These are phyloP conservation scores for Sebastes cheni DNA, from an alignment of 2,797 vertebrate genomes.

Conservation along the genomic window DNA sequence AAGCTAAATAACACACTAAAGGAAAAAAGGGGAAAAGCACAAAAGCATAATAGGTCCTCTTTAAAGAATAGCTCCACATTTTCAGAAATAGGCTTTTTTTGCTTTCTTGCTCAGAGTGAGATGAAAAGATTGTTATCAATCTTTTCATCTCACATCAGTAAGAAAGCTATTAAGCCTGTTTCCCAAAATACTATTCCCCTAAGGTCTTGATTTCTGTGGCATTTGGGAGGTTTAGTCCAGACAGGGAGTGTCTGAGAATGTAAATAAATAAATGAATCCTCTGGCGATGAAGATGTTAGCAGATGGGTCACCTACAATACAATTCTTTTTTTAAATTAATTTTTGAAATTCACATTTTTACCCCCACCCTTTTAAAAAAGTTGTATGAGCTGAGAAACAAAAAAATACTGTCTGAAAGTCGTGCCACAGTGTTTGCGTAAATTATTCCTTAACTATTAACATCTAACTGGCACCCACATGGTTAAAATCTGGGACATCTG, in stretches of 20 bases:
- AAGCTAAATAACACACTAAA: too few relatives aligned
- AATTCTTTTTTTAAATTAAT: neutral
- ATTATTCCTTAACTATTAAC: neutral
- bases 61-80: neutral
- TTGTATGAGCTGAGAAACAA: too few relatives aligned
- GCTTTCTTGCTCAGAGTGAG: neutral
- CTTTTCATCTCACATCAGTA: neutral
- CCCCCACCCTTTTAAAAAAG: too few relatives aligned
- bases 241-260: neutral
- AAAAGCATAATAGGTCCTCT: too few relatives aligned
- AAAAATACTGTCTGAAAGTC: too few relatives aligned
- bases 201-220: neutral
- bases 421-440: neutral
- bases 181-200: neutral
- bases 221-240: neutral
- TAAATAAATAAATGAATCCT: neutral
- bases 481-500: constrained; percentile 78
- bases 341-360: neutral
- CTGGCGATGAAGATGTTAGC: neutral
- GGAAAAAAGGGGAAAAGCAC: neutral
- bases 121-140: neutral
- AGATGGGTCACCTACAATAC: neutral
- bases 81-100: neutral
- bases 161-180: neutral
- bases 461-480: constrained; percentile 30